Percentiles rank a stretch among this genome's conserved stretches.
Conservation (phyloP, 2,797 vertebrate species). For the Alauda arvensis region DNA sequence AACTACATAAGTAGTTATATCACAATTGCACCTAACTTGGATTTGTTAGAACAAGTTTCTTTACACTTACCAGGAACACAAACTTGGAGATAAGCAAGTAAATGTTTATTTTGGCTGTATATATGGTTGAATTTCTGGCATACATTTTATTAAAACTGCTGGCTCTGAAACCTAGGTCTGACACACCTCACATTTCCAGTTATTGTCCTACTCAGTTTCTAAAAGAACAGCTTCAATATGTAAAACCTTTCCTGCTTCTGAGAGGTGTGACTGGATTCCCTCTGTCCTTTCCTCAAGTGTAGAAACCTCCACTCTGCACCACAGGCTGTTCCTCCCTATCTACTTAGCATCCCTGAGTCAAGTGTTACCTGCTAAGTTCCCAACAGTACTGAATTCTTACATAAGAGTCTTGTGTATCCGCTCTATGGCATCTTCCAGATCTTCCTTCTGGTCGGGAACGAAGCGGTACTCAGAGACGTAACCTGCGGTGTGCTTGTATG, state of each 20-base stretch:
- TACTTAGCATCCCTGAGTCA: not conserved
- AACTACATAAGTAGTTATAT: not conserved
- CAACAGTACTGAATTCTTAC: slow-evolving; percentile 69
- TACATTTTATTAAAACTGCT: not conserved
- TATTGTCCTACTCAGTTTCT: not conserved
- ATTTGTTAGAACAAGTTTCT: slow-evolving; percentile 20
- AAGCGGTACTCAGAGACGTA: slow-evolving; percentile 87
- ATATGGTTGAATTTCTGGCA: not conserved
- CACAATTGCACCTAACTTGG: not conserved
- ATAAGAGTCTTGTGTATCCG: slow-evolving; percentile 83
- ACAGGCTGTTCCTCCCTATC: not conserved
- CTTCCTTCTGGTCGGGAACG: slow-evolving; percentile 87
- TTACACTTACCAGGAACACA: not conserved
- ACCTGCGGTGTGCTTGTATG: slow-evolving; percentile 77
- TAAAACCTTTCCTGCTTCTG: not conserved
- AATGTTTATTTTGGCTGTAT: not conserved
- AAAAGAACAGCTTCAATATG: not conserved
- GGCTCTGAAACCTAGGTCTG: not conserved
- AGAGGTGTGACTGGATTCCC: not conserved
- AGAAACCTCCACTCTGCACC: not conserved
- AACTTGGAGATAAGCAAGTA: not conserved
- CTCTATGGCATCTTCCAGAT: slow-evolving; percentile 83
- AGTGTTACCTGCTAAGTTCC: not conserved
- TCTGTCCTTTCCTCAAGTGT: not conserved
- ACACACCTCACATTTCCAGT: not conserved